Evolutionary conservation across 1,140 invertebrate species (phyloP), one percentile per base, ranked within the genome.

Genomic region (Bombus confusus): DNA sequence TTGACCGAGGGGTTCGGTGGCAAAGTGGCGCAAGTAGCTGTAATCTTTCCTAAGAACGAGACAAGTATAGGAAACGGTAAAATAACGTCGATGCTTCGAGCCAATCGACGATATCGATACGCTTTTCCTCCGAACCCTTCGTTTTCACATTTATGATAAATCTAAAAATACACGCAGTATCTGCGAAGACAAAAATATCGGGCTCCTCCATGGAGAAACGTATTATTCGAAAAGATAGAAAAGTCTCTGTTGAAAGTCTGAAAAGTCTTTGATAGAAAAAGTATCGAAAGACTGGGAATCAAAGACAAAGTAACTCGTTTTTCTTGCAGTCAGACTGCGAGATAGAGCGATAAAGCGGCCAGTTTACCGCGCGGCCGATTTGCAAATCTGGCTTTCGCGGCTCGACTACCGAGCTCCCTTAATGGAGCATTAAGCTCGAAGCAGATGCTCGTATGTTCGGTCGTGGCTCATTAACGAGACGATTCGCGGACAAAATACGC

Each of bases 381-480:
- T 59, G 52, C 74, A 62, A 76, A 76, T 76, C 52, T 39, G 34
- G 28, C 37, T 62, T 77, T 62, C 52, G 75, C 57, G 28, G 57
- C 34, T 34, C 15, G 73, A 8, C n/a, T 31, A 22, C 15, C 41
- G n/a, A 18, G n/a, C 25, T 34, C 47, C 47, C 25, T 76, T 76
- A 76, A 76, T 76, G 74, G 52, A 59, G 73, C 73, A 37, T 75
- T 37, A 57, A 75, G 57, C 34, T n/a, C 6, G 41, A 25, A 77
- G 28, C 13, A 62, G 57, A 47, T 13, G n/a, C n/a, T 41, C 25
- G 13, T 73, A 25, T 15, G 31, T 59, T 76, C 47, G 52, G 47
- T 59, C 74, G 74, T 76, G 74, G 74, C 74, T 76, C 74, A 52
- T 76, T 76, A 76, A 52, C 31, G 47, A 37, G 74, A 22, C 74